Conservation (phyloP, 2,888 invertebrate species). For the Sinhomidia bicolor region DNA sequence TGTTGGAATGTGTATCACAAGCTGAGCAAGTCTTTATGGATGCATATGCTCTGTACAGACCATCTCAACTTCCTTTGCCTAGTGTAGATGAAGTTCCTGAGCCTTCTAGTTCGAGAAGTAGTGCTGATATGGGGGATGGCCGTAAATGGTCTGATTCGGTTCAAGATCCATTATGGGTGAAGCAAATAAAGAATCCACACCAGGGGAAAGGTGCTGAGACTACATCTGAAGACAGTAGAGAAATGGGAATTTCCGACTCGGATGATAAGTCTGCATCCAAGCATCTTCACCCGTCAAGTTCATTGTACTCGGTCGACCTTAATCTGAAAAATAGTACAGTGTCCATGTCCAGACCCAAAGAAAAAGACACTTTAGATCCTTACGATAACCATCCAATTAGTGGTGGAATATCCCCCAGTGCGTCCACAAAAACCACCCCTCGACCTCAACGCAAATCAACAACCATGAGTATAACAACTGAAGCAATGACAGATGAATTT, state of each 20-base stretch:
- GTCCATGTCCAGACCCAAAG: constrained; percentile 80
- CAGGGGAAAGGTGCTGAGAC: constrained; percentile 3
- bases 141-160: constrained; percentile 81
- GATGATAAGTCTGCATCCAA: constrained; percentile 46
- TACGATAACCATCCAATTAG: constrained; percentile 60
- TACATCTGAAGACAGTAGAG: constrained; percentile 39
- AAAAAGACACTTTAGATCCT: constrained; percentile 73
- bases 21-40: constrained; percentile 85
- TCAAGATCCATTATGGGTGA: constrained; percentile 87
- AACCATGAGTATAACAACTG: constrained; percentile 76
- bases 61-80: constrained; percentile 78
- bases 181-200: constrained; percentile 83
- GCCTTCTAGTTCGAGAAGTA: constrained; percentile 69
- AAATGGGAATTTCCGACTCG: constrained; percentile 33
- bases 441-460: constrained; percentile 61
- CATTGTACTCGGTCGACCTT: constrained; percentile 86
- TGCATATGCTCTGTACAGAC: constrained; percentile 85
- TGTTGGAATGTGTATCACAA: constrained; percentile 86
- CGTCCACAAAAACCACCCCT: constrained; percentile 69
- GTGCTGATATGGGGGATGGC: constrained; percentile 71
- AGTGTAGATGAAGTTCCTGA: constrained; percentile 77
- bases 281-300: constrained; percentile 83
- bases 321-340: constrained; percentile 86
- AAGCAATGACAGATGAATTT: constrained; percentile 80
- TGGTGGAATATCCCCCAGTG: constrained; percentile 20